Conservation (phyloP, 2,888 invertebrate genomes). For the Lypha dubia region DNA sequence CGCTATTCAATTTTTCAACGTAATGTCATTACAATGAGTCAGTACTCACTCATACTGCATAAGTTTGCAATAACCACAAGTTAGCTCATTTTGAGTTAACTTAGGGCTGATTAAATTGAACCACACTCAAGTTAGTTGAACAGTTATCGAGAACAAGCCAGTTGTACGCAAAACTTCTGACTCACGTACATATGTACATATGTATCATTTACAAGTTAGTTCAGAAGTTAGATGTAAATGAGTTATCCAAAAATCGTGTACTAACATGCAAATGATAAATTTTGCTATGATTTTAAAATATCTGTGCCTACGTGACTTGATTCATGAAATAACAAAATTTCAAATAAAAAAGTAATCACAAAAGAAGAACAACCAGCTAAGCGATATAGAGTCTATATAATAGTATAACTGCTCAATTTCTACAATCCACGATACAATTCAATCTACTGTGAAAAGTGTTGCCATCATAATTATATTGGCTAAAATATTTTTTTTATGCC, state of each 20-base stretch:
- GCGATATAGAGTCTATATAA: neutral
- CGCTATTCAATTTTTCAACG: too few relatives aligned
- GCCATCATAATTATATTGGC: neutral
- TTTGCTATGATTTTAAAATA: conserved; percentile 50
- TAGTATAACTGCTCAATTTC: conserved; percentile 7
- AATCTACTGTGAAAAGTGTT: neutral
- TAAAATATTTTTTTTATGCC: neutral
- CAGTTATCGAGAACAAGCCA: too few relatives aligned
- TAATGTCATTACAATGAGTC: too few relatives aligned
- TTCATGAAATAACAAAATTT: conserved; percentile 59
- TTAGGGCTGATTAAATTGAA: too few relatives aligned
- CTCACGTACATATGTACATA: too few relatives aligned
- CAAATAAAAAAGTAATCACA: conserved; percentile 14
- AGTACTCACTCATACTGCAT: too few relatives aligned
- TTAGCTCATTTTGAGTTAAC: too few relatives aligned
- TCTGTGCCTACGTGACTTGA: conserved; percentile 73
- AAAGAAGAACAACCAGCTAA: conserved; percentile 10
- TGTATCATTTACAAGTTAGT: too few relatives aligned
- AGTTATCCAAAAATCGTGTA: neutral
- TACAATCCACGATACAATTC: neutral
- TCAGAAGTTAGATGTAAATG: too few relatives aligned
- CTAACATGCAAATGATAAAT: neutral
- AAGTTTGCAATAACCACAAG: too few relatives aligned
- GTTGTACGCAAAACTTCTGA: too few relatives aligned
- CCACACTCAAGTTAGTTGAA: too few relatives aligned